Conservation (phyloP, 2,113 vertebrate species). For the Myiagra hebetior region DNA sequence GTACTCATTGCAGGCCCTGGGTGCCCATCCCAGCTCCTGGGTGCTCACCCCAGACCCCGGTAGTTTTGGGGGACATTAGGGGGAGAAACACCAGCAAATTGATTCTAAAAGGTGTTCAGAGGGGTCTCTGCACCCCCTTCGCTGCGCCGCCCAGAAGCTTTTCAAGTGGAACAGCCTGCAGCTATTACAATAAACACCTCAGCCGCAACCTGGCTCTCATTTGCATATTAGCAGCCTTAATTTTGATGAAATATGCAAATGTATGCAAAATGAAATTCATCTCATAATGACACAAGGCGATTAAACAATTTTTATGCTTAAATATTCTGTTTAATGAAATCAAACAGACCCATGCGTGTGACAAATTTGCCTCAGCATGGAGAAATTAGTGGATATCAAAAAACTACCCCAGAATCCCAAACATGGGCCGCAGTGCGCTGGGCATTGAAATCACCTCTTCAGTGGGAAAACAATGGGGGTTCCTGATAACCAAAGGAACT, state of each 20-base stretch:
- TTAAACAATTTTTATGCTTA: constrained; percentile 99
- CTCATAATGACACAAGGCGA: constrained; percentile 98
- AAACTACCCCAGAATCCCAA: constrained; percentile 61
- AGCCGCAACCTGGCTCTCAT: constrained; percentile 87
- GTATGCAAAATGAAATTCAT: constrained; percentile 98
- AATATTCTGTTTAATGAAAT: constrained; percentile 99
- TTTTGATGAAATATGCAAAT: constrained; percentile 96
- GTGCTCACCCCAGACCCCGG: fast-evolving
- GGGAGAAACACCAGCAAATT: background rate
- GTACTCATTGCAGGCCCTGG: background rate
- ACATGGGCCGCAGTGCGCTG: background rate
- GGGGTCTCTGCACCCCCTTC: background rate
- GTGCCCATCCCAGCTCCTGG: background rate
- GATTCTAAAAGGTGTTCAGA: background rate
- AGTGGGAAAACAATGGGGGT: background rate
- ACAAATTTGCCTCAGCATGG: constrained; percentile 89
- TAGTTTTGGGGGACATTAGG: background rate
- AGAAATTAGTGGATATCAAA: constrained; percentile 86
- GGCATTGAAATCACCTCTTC: constrained; percentile 60
- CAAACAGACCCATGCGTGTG: constrained; percentile 89
- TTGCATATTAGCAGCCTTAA: constrained; percentile 92
- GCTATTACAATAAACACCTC: constrained; percentile 97
- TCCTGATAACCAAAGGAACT: constrained; percentile 65
- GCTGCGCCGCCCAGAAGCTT: constrained; percentile 70
- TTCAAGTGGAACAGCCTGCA: constrained; percentile 87